Base-by-base conservation (phyloP, 2,113 vertebrate genomes). In the Antigone vipio region DNA sequence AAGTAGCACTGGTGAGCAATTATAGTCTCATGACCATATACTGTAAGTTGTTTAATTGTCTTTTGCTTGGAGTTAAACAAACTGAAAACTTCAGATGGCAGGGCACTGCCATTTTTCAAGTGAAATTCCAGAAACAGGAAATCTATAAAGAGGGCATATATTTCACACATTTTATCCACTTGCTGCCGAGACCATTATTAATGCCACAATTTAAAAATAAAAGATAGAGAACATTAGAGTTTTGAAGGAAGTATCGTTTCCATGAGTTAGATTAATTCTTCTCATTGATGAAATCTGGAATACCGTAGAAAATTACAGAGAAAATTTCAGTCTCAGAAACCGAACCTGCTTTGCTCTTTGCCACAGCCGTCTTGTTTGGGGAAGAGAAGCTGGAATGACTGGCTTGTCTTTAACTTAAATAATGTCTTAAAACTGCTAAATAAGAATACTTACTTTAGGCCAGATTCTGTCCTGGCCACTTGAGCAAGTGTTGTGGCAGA, bases 101-200 rank as follows among this genome's bases (percentile, higher is more conserved):
- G 63, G 62, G 77, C 83, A 56, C 26, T 90, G 73, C 96, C 56
- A 90, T 97, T 97, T 97, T 96, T 97, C 93, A 95, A 87, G 56
- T 13, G 91, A 74, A 92, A 91, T 35, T 92, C 74, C 81, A 91
- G 79, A 58, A 97, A 93, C 84, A 92, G 94, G 78, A 95, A 96
- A 96, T 96, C 94, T 94, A 95, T 97, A 94, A 92, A 80, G 74
- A 81, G 78, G 80, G 68, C 72, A 72, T 74, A 84, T 87, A 95
- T 77, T 95, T 95, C 79, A 85, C 86, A 40, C 23, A 2, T 86
- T 89, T 88, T 89, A 80, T 97, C 29, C 22, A 42, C 89, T 95
- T 85, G 80, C 94, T 87, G 53, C 91, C 60, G 84, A 89, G 92
- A 80, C 72, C 55, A 45, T 92, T 97, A 94, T 96, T 97, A 95